Evolutionary conservation across 2,888 invertebrate genomes (phyloP), one percentile per base, ranked within the genome.

Genomic region (Herminia tarsipennalis): DNA sequence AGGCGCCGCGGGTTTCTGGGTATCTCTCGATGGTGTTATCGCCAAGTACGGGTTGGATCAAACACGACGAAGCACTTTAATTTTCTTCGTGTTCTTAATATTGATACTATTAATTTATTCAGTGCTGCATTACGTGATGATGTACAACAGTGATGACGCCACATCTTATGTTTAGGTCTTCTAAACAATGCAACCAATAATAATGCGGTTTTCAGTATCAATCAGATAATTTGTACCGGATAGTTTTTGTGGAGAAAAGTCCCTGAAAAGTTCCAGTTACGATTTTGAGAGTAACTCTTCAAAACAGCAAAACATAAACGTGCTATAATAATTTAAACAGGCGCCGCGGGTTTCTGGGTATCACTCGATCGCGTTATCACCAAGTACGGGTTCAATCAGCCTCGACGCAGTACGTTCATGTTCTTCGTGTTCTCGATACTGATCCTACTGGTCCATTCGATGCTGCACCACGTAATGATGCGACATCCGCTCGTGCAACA

Each of bases 301-400:
- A n/a, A n/a, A n/a, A n/a, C n/a, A n/a, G n/a, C n/a, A n/a, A n/a
- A n/a, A n/a, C n/a, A n/a, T n/a, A n/a, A n/a, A n/a, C n/a, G n/a
- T n/a, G 1, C 20, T 12, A n/a, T 16, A 2, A 27, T 5, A 24
- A 16, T 39, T 49, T 53, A 41, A n/a, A 2, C 87, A 96, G 96
- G 96, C 90, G 94, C 95, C 5, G 96, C 98, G 12, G 98, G 98
- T 1, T 95, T 98, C 56, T 94, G 97, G 88, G 96, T 98, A 12
- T 97, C 98, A 13, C 86, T 95, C 28, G 97, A 97, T 78, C 93
- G 98, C 14, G 96, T 98, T 47, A 77, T 96, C 34, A 98, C 98
- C 0, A 97, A 98, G 78, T 93, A 95, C 49, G 83, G 96, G 28
- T 93, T 97, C 46, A 92, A 94, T 42, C 95, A 96, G 70, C 95